phyloP scores from a whole-genome alignment of 2,888 invertebrate species.

The Trissoscelio sp. region DNA sequence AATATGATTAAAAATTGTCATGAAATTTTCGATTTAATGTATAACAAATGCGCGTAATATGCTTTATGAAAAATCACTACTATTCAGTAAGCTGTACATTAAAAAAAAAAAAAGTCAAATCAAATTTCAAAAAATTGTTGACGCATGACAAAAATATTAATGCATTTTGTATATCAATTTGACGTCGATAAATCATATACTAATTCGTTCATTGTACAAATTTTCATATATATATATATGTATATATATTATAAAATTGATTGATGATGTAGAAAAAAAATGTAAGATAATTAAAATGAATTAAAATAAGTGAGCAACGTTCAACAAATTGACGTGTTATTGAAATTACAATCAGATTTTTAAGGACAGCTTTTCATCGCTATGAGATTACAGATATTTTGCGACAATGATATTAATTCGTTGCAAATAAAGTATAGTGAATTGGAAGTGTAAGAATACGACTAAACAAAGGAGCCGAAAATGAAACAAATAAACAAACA shows the following conservation, averaged over 20 bases:
- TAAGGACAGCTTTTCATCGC: background rate
- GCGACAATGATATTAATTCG: too few species aligned
- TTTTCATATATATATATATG: too few species aligned
- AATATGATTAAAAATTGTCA: slow-evolving; percentile 20
- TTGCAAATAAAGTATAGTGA: too few species aligned
- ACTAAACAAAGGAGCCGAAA: background rate
- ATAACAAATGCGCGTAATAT: slow-evolving; percentile 10
- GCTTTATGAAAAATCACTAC: background rate
- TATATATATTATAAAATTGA: slow-evolving; percentile 32
- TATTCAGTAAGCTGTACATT: background rate
- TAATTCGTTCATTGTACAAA: slow-evolving; percentile 8
- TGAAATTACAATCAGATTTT: slow-evolving; percentile 4
- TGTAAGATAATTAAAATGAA: slow-evolving; percentile 29
- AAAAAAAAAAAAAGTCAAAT: background rate
- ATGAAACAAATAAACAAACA: background rate
- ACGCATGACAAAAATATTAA: slow-evolving; percentile 8
- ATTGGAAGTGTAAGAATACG: too few species aligned
- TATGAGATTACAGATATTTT: background rate
- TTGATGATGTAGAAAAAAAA: slow-evolving; percentile 23
- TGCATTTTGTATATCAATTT: slow-evolving; percentile 4
- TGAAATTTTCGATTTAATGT: slow-evolving; percentile 6
- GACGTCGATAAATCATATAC: slow-evolving; percentile 11
- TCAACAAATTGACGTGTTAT: slow-evolving; percentile 21
- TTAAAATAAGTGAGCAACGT: slow-evolving; percentile 25
- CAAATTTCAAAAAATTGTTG: background rate